phyloP scores from a whole-genome alignment of 1,140 invertebrate species.

The Bombus pascuorum region DNA sequence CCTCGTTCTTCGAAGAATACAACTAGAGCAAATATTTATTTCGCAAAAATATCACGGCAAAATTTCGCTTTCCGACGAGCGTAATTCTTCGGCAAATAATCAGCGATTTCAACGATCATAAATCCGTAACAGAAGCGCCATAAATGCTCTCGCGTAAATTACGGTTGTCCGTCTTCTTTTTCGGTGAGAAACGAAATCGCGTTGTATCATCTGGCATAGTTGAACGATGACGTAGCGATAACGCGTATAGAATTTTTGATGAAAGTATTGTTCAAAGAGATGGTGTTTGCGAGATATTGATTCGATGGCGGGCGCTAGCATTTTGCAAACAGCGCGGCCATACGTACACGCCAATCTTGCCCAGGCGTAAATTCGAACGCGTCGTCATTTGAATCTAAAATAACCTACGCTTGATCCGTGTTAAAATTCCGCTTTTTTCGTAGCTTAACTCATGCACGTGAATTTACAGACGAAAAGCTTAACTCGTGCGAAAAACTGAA shows the following conservation, averaged over 20 bases:
- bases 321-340: conserved; percentile 4
- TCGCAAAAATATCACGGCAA: neutral
- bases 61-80: neutral
- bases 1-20: neutral
- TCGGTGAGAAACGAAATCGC: neutral
- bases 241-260: neutral
- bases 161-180: neutral
- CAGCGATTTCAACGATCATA: neutral
- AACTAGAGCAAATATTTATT: conserved; percentile 4
- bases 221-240: neutral
- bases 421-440: neutral
- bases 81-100: neutral
- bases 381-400: conserved; percentile 12
- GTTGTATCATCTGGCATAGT: neutral
- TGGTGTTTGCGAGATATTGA: neutral
- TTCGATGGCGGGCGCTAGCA: neutral
- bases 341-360: neutral
- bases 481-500: neutral
- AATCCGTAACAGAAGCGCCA: neutral
- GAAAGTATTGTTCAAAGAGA: neutral
- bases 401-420: neutral
- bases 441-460: neutral
- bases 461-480: neutral
- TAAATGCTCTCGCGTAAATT: neutral
- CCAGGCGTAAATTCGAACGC: neutral